Evolutionary conservation across 2,888 invertebrate species (phyloP).

Genomic region (Drosophila pegasa): DNA sequence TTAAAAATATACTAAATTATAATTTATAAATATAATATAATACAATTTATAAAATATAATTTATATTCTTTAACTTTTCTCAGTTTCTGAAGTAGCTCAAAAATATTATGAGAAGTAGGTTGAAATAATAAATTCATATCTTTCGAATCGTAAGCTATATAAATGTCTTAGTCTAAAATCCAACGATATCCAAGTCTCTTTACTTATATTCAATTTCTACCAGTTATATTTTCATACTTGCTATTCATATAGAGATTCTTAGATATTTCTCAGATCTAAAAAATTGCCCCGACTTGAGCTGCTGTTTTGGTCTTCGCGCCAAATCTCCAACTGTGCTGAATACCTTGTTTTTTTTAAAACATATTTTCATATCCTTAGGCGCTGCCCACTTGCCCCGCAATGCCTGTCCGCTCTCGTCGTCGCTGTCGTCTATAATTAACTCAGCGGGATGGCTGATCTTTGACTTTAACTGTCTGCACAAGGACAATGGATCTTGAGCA

Average conservation of each 20-base stretch:
- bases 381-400: conserved; percentile 21
- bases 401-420: not conserved
- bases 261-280: not conserved
- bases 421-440: conserved; percentile 76
- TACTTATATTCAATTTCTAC: not conserved
- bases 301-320: conserved; percentile 47
- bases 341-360: not conserved
- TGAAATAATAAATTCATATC: no score
- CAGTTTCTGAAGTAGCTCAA: no score
- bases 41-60: no score
- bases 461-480: conserved; percentile 76
- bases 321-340: conserved; percentile 56
- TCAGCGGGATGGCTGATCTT: conserved; percentile 80
- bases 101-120: no score
- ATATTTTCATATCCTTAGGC: conserved; percentile 43
- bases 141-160: no score
- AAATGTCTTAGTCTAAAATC: no score
- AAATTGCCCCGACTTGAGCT: conserved; percentile 2
- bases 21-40: no score
- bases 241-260: not conserved
- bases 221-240: not conserved
- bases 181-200: no score
- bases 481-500: conserved; percentile 59
- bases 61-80: no score
- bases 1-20: no score